Conservation (phyloP, 1,140 invertebrate genomes). For the Colletes latitarsis region DNA sequence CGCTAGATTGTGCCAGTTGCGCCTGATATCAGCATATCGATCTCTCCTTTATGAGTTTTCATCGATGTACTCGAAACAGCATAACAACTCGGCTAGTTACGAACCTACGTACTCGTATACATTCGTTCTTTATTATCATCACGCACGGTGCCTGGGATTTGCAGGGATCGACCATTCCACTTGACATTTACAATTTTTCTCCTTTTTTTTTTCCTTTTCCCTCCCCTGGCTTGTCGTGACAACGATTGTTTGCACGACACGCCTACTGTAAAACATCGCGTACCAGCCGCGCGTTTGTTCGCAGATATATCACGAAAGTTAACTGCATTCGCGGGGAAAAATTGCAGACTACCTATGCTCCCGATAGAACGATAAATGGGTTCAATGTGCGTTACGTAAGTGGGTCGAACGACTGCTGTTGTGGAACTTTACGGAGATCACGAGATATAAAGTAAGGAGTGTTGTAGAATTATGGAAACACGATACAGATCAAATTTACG, state of each 20-base stretch:
- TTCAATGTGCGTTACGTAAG: neutral
- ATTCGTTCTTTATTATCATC: constrained; percentile 18
- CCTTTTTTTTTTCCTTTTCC: neutral
- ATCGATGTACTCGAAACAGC: constrained; percentile 2
- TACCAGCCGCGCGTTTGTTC: neutral
- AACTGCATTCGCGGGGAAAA: neutral
- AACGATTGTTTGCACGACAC: constrained; percentile 4
- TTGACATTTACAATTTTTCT: constrained; percentile 24
- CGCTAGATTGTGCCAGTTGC: neutral
- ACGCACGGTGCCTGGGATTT: neutral
- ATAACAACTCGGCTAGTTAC: constrained; percentile 16
- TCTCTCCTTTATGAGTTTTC: constrained; percentile 2
- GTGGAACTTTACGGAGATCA: neutral
- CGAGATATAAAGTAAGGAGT: neutral
- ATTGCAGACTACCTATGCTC: neutral
- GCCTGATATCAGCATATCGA: constrained; percentile 30
- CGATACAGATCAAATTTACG: too few species aligned
- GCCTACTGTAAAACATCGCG: constrained; percentile 10
- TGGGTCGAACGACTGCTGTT: neutral
- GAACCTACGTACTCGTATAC: neutral
- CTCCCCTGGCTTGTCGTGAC: too few species aligned
- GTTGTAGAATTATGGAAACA: too few species aligned
- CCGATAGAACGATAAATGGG: neutral
- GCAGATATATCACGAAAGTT: neutral
- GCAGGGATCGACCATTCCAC: constrained; percentile 1